phyloP scores from a whole-genome alignment of 1,140 invertebrate species.

The Drosophila subpulchrella region DNA sequence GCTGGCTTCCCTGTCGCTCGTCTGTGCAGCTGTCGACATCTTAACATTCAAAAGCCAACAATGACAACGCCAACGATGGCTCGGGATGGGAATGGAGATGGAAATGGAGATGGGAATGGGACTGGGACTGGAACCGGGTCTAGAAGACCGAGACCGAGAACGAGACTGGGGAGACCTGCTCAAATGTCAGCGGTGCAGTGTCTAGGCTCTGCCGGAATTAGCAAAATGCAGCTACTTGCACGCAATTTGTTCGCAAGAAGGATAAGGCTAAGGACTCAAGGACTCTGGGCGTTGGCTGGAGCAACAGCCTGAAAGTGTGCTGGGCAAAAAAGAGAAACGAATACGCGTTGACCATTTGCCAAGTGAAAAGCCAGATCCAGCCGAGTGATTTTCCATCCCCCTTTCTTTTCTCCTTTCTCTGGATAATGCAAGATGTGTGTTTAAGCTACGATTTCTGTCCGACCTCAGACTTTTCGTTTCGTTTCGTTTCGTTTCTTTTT shows the following conservation, averaged over 20 bases:
- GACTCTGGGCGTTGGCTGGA: conserved; percentile 62
- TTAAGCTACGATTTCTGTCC: conserved; percentile 51
- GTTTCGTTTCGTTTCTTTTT: conserved; percentile 24
- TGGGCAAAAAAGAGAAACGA: conserved; percentile 29
- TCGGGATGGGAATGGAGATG: conserved; percentile 9
- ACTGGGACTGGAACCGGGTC: conserved; percentile 1
- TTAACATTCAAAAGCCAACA: conserved; percentile 79
- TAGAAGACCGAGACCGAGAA: conserved; percentile 17
- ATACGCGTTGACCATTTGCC: conserved; percentile 63
- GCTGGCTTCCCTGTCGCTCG: conserved; percentile 50
- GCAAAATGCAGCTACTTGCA: conserved; percentile 78
- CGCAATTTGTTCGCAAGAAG: conserved; percentile 54
- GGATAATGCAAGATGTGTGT: conserved; percentile 57
- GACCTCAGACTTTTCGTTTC: conserved; percentile 33
- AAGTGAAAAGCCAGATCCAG: conserved; percentile 52
- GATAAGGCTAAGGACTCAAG: conserved; percentile 1
- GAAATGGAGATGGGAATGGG: conserved; percentile 7
- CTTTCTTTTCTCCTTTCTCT: conserved; percentile 6
- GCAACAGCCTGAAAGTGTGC: conserved; percentile 69
- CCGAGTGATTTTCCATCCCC: conserved; percentile 45
- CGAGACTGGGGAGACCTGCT: conserved; percentile 32
- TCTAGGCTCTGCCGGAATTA: conserved; percentile 62
- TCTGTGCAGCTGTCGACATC: conserved; percentile 75
- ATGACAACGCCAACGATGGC: conserved; percentile 57
- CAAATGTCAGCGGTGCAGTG: conserved; percentile 59